phyloP scores from a whole-genome alignment of 2,113 vertebrate species.

The Prunella himalayana region DNA sequence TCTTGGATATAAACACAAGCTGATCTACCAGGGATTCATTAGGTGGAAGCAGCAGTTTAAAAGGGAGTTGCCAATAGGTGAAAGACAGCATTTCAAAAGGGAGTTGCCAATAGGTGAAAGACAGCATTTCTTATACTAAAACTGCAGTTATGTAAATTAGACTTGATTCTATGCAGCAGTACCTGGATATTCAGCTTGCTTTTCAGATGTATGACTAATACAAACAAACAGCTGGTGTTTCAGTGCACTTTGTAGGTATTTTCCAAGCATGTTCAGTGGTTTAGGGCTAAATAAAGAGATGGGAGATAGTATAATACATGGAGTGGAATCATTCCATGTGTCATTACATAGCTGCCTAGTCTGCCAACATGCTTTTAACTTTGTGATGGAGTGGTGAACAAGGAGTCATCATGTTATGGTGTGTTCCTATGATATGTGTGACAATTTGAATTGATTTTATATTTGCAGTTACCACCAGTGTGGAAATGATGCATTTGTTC shows the following conservation, averaged over 20 bases:
- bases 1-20: neutral
- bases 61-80: neutral
- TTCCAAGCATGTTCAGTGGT: neutral
- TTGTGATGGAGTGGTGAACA: neutral
- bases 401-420: neutral
- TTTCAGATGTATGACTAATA: neutral
- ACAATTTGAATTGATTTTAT: neutral
- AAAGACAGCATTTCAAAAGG: neutral
- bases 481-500: neutral
- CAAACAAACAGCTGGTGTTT: neutral
- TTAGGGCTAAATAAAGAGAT: neutral
- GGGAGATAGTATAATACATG: neutral
- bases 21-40: neutral
- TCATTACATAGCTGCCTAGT: neutral
- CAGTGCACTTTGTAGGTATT: neutral
- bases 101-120: neutral
- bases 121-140: neutral
- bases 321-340: neutral
- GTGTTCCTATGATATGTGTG: neutral
- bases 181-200: neutral
- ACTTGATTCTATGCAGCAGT: neutral
- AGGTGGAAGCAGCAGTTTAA: neutral
- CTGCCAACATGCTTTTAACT: neutral
- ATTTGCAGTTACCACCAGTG: neutral
- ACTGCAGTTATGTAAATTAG: neutral